These are phyloP conservation scores for Actias luna DNA, from an alignment of 2,888 invertebrate species.

Conservation along the genomic window DNA sequence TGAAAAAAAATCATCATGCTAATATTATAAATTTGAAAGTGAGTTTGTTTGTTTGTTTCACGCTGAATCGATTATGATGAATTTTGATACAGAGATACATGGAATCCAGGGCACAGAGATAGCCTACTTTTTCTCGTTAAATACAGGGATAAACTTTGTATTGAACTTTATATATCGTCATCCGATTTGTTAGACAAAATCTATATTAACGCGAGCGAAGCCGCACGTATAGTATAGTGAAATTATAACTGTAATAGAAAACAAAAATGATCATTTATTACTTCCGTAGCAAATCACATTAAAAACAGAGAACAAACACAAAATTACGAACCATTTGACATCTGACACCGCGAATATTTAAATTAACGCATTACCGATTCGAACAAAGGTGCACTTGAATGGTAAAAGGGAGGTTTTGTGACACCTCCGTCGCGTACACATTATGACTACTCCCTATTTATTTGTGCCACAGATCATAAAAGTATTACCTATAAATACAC, in stretches of 20 bases:
- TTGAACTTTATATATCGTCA: too few species aligned
- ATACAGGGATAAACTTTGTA: too few species aligned
- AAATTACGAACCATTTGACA: slow-evolving; percentile 81
- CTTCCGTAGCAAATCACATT: slow-evolving; percentile 62
- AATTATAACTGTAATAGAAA: not conserved
- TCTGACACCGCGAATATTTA: slow-evolving; percentile 82
- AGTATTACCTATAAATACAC: not conserved
- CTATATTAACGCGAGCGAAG: too few species aligned
- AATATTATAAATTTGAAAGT: too few species aligned
- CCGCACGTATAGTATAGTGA: too few species aligned
- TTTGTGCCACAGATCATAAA: slow-evolving; percentile 11
- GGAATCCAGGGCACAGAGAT: too few species aligned
- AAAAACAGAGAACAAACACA: slow-evolving; percentile 64
- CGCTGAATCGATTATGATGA: too few species aligned
- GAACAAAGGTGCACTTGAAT: slow-evolving; percentile 71
- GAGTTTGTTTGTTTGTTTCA: too few species aligned
- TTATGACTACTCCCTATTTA: slow-evolving; percentile 24
- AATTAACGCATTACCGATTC: slow-evolving; percentile 81
- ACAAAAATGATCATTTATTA: slow-evolving; percentile 22
- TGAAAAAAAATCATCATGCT: too few species aligned
- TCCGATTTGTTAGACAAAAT: too few species aligned
- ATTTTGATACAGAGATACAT: too few species aligned
- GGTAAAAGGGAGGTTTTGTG: slow-evolving; percentile 64
- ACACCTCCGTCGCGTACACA: slow-evolving; percentile 50
- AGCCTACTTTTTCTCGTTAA: too few species aligned